These are phyloP conservation scores for Oostethus manadensis DNA, from an alignment of 2,113 vertebrate genomes.

Conservation along the genomic window DNA sequence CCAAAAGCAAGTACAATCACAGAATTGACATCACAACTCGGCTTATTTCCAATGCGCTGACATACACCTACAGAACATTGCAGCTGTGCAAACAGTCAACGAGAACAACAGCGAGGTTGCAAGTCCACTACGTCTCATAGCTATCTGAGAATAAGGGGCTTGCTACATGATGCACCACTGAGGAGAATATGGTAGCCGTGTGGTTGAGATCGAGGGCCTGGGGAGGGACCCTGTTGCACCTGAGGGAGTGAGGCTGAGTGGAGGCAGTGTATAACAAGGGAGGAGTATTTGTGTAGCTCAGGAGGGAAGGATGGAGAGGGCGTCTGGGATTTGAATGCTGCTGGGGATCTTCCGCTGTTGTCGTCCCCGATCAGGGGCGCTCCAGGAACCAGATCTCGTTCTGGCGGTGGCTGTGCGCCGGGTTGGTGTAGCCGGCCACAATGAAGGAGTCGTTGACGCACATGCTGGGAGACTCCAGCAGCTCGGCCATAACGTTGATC, in stretches of 20 bases:
- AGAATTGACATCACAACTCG: conserved; percentile 5
- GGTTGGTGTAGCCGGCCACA: conserved; percentile 85
- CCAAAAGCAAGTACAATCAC: conserved; percentile 2
- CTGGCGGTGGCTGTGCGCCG: conserved; percentile 74
- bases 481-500: conserved; percentile 70
- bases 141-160: conserved; percentile 2
- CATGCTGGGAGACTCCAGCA: conserved; percentile 69
- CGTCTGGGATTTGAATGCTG: conserved; percentile 11
- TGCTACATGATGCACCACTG: neutral
- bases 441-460: conserved; percentile 77
- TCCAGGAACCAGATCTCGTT: conserved; percentile 89
- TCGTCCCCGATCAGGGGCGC: conserved; percentile 51
- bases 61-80: conserved; percentile 18
- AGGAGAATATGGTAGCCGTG: neutral
- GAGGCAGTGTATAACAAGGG: conserved; percentile 24
- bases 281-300: conserved; percentile 34
- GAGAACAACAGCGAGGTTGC: conserved; percentile 32
- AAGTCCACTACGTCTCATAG: conserved; percentile 11
- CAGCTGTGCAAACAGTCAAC: conserved; percentile 17
- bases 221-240: conserved; percentile 29
- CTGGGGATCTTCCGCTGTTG: neutral
- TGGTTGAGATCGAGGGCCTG: conserved; percentile 10
- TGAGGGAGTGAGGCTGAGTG: conserved; percentile 39
- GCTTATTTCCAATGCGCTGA: conserved; percentile 1
- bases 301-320: neutral